Base-by-base conservation (phyloP, 2,113 vertebrate genomes). In the Mus musculus region DNA sequence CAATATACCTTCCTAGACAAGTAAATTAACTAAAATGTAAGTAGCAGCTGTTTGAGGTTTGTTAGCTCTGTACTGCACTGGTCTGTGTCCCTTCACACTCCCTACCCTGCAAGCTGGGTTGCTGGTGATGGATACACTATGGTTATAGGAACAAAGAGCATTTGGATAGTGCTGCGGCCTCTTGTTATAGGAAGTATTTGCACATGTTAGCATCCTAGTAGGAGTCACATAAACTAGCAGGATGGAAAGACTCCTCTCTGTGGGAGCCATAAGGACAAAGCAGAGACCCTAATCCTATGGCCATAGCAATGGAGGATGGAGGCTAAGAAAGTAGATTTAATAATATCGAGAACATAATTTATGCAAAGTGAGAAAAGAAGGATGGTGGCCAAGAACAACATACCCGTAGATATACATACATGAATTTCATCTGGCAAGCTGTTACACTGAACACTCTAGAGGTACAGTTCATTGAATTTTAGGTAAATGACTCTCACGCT, bases 291-390 rank as follows among this genome's bases (percentile, higher is more conserved):
- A n/a, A 52, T 78, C 84, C 49, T 61, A 9, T 59, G 9, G 5
- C 16, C 8, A 6, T 33, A 59, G 39, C 3, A n/a, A 39, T 76
- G 24, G 30, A 30, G 20, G 49, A 54, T n/a, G 52, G 42, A n/a
- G 19, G 2, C 1, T 28, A 84, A 26, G 46, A 91, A 91, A 80
- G 65, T 49, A 6, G 77, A 13, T 52, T 91, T n/a, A 76, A 87
- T 30, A 80, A 59, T 85, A 78, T 52, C 26, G 19, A 52, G 91
- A 92, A 92, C 69, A 89, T 36, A 92, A 87, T 61, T 54, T 56
- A 84, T 26, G 30, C 13, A 97, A 97, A 61, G n/a, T 42, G 14
- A 80, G 19, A 39, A 86, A 80, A 42, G 33, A 4, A 75, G 26
- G 39, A 61, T 67, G 17, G 33, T 84, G 26, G 17, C 4, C 77